Percentiles rank a stretch among this genome's conserved stretches.
Conservation (phyloP, 2,888 invertebrate species). For the Amiota communis region DNA sequence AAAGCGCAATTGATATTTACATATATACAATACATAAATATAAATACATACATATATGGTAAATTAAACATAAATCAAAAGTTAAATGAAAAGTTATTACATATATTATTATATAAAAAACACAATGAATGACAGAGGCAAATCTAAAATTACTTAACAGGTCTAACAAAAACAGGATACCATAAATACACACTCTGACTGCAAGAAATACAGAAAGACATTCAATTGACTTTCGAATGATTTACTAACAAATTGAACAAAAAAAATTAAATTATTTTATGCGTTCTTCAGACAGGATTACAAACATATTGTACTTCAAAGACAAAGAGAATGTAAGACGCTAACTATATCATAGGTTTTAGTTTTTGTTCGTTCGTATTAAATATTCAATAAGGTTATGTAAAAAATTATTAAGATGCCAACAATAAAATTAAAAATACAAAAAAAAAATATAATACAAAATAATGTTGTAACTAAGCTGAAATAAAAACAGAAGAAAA, state of each 20-base stretch:
- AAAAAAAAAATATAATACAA: background rate
- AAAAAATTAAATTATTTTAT: constrained; percentile 25
- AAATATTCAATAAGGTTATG: background rate
- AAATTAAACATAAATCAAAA: constrained; percentile 14
- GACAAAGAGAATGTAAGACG: constrained; percentile 28
- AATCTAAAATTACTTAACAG: too few species aligned
- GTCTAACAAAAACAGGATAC: too few species aligned
- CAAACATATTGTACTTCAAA: background rate
- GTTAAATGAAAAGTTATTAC: constrained; percentile 5
- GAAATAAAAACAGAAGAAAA: background rate
- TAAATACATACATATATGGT: too few species aligned
- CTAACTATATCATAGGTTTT: constrained; percentile 57
- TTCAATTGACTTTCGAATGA: background rate
- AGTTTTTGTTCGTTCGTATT: constrained; percentile 59
- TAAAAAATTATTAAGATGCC: background rate
- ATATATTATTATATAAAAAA: background rate
- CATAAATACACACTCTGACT: too few species aligned
- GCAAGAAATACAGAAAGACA: too few species aligned
- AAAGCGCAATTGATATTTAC: too few species aligned
- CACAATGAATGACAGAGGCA: background rate
- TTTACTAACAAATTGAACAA: constrained; percentile 1
- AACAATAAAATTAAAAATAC: background rate
- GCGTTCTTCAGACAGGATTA: constrained; percentile 26
- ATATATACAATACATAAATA: background rate
- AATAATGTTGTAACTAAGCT: constrained; percentile 20